Evolutionary conservation across 1,140 invertebrate species (phyloP).

Genomic region (Zophobas morio): DNA sequence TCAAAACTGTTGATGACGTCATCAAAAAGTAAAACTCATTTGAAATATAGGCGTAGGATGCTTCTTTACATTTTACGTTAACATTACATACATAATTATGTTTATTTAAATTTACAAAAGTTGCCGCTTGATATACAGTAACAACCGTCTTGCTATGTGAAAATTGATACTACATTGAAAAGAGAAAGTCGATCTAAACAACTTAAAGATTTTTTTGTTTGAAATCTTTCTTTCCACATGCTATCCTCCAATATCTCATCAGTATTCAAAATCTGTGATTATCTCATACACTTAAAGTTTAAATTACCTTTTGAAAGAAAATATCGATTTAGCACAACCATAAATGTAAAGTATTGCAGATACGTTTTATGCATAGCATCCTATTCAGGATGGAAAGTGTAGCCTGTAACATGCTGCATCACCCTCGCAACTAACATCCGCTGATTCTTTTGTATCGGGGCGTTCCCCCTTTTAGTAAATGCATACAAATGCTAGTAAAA

Average conservation of each 20-base stretch:
- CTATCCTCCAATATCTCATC: slow-evolving; percentile 37
- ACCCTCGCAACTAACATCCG: slow-evolving; percentile 9
- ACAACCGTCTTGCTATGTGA: too few species aligned
- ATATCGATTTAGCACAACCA: slow-evolving; percentile 46
- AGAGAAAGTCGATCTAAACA: too few species aligned
- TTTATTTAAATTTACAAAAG: too few species aligned
- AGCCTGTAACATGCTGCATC: neutral
- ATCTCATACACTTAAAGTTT: slow-evolving; percentile 48
- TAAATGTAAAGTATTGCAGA: slow-evolving; percentile 46
- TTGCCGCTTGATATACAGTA: too few species aligned
- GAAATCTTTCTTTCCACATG: neutral
- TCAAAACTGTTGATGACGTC: too few species aligned
- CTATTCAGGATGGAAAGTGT: slow-evolving; percentile 4
- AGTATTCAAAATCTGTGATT: slow-evolving; percentile 47
- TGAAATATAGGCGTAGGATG: too few species aligned
- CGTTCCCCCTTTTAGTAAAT: neutral
- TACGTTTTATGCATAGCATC: slow-evolving; percentile 33
- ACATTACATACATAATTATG: too few species aligned
- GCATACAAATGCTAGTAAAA: slow-evolving; percentile 13
- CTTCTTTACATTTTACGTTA: too few species aligned
- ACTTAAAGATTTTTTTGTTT: neutral
- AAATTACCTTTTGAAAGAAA: slow-evolving; percentile 47
- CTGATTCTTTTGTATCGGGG: slow-evolving; percentile 16
- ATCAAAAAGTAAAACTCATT: too few species aligned
- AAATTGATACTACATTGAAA: too few species aligned